phyloP scores from a whole-genome alignment of 2,888 invertebrate species.

The Myathropa florea region DNA sequence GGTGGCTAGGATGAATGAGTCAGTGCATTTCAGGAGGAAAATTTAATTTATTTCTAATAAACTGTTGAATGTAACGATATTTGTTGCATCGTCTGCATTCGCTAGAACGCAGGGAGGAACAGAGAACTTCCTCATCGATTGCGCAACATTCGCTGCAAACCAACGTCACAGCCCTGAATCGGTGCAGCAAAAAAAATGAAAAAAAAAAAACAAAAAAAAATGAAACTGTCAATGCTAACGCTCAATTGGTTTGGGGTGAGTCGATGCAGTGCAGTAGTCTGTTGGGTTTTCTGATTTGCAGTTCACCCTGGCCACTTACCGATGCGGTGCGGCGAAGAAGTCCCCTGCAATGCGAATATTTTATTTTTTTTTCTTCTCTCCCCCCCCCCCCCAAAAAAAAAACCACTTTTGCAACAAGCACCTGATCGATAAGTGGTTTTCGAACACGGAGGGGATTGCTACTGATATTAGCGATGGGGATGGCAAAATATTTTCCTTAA shows the following conservation, averaged over 20 bases:
- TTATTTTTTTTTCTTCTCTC: not conserved
- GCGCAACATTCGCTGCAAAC: conserved; percentile 43
- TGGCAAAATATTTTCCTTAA: not conserved
- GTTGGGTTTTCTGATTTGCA: conserved; percentile 25
- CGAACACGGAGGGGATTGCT: not conserved
- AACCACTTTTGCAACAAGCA: conserved; percentile 19
- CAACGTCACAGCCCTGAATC: conserved; percentile 15
- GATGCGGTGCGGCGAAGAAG: conserved; percentile 22
- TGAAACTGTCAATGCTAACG: conserved; percentile 37
- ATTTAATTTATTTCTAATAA: conserved; percentile 49
- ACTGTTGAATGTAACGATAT: conserved; percentile 58
- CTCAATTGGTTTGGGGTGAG: not conserved
- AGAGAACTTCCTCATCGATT: conserved; percentile 2
- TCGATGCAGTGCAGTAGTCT: not conserved
- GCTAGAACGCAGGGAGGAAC: not conserved
- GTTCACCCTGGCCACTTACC: conserved; percentile 3
- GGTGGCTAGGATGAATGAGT: not conserved
- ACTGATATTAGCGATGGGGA: not conserved
- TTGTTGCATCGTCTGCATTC: conserved; percentile 34
- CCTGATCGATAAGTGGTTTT: conserved; percentile 52
- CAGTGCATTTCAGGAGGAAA: conserved; percentile 17
- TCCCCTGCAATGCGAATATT: conserved; percentile 63
- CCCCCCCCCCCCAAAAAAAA: not conserved
- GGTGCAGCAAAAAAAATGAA: not conserved
- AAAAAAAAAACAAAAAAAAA: not conserved